Evolutionary conservation across 2,888 invertebrate species (phyloP), one percentile per base, ranked within the genome.

Genomic region (Eustalomyia histrio): DNA sequence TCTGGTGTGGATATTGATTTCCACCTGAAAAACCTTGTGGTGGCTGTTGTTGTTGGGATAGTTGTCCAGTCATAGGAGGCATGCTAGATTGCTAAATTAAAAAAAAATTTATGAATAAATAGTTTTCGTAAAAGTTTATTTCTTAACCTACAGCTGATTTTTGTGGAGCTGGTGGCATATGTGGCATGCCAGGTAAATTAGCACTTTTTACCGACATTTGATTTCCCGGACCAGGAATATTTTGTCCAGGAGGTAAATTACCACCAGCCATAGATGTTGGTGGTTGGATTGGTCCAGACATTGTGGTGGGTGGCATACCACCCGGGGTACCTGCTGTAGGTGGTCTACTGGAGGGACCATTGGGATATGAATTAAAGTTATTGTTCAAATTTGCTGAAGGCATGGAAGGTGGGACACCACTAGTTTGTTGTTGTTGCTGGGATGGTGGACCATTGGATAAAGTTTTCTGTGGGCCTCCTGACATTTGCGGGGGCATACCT

Each of bases 191-290:
- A 64, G 87, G 86, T 75, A 89, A 81, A 63, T 80, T 87, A 52
- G 86, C 86, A 64, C 88, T 89, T 61, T 87, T 89, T 7, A 90
- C 81, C 29, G 86, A 87, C 90, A 89, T 89, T 85, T 89, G 89
- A 72, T 87, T 86, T 0, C 83, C 82, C 7, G 86, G 86, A 55
- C 86, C 84, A 14, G 86, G 75, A 21, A 86, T 84, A 64, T 85
- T 85, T 76, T 90, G 89, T 10, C 83, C 18, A 5, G 84, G 84
- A 57, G 83, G 73, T 21, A 78, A 83, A 64, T 29, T 81, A 33
- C n/a, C 79, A 35, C 52, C 65, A n/a, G 39, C 60, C n/a, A 57
- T 58, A 18, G 55, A 29, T 67, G 29, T 29, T 29, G 74, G 47
- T 9, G 75, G 57, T 18, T 79, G 78, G 16, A 61, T 60, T 50